A percentile compares a stretch with the other conserved stretches of the same genome.
Evolutionary conservation across 2,888 invertebrate species (phyloP).

Genomic region (Diaperis boleti): DNA sequence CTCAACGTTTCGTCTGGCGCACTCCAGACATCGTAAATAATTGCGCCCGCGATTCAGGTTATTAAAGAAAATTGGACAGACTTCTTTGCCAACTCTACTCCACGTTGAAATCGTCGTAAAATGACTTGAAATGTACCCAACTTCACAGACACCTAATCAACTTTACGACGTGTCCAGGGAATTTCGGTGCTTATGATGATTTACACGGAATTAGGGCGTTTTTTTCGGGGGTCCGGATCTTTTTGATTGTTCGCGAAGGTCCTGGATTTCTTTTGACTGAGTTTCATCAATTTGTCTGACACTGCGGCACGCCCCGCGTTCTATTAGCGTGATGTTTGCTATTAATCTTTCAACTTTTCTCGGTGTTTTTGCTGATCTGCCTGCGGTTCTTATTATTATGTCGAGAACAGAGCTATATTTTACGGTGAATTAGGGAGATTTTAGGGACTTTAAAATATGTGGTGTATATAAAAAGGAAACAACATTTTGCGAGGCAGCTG

Average conservation of each 20-base stretch:
- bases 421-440: slow-evolving; percentile 1
- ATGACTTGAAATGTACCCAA: slow-evolving; percentile 4
- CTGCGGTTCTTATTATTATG: slow-evolving; percentile 7
- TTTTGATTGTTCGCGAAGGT: neutral
- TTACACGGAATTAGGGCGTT: neutral
- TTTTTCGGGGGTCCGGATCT: neutral
- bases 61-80: slow-evolving; percentile 25
- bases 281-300: slow-evolving; percentile 33
- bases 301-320: slow-evolving; percentile 29
- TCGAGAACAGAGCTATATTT: slow-evolving; percentile 3
- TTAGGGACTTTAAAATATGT: neutral
- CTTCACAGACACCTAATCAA: slow-evolving; percentile 9
- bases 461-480: neutral
- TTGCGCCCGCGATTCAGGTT: slow-evolving; percentile 7
- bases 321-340: slow-evolving; percentile 27
- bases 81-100: slow-evolving; percentile 17
- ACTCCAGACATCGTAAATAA: slow-evolving; percentile 14
- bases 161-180: slow-evolving; percentile 8
- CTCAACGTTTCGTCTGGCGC: neutral
- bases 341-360: slow-evolving; percentile 25
- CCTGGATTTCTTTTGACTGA: slow-evolving; percentile 3
- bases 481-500: neutral
- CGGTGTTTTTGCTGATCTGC: slow-evolving; percentile 11
- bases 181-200: slow-evolving; percentile 7
- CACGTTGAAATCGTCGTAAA: slow-evolving; percentile 12